Percentiles rank a stretch among this genome's conserved stretches.
phyloP scores from a whole-genome alignment of 2,797 vertebrate species.

The Manis pentadactyla region DNA sequence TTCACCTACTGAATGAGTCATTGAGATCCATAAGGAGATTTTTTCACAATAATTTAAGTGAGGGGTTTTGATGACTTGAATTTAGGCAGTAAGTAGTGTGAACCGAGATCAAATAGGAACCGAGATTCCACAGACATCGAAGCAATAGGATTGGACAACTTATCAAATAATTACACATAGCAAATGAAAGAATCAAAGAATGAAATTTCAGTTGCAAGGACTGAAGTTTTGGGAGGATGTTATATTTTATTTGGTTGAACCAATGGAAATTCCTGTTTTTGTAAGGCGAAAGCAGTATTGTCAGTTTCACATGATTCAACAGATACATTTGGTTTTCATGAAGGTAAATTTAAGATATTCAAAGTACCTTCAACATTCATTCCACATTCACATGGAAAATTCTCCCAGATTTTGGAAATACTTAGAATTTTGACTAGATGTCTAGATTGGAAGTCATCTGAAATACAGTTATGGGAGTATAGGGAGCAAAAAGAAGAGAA shows the following conservation, averaged over 20 bases:
- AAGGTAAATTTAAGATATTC: background rate
- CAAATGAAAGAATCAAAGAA: background rate
- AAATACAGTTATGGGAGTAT: background rate
- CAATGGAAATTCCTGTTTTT: background rate
- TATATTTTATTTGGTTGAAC: background rate
- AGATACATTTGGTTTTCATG: background rate
- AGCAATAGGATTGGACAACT: background rate
- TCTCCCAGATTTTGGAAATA: background rate
- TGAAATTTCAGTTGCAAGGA: background rate
- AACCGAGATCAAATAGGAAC: background rate
- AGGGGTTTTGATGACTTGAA: background rate
- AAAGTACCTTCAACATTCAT: background rate
- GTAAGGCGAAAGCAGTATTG: background rate
- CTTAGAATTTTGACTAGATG: background rate
- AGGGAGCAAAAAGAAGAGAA: background rate
- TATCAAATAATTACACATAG: background rate
- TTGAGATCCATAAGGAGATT: background rate
- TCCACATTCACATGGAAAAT: background rate
- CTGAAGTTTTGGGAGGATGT: background rate
- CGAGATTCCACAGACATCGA: background rate
- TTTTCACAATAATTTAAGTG: background rate
- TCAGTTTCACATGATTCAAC: background rate
- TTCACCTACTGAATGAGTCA: background rate
- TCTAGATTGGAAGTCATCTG: background rate
- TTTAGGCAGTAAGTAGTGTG: background rate